These are phyloP conservation scores for Lamprotornis superbus DNA, from an alignment of 2,113 vertebrate species.

Conservation along the genomic window DNA sequence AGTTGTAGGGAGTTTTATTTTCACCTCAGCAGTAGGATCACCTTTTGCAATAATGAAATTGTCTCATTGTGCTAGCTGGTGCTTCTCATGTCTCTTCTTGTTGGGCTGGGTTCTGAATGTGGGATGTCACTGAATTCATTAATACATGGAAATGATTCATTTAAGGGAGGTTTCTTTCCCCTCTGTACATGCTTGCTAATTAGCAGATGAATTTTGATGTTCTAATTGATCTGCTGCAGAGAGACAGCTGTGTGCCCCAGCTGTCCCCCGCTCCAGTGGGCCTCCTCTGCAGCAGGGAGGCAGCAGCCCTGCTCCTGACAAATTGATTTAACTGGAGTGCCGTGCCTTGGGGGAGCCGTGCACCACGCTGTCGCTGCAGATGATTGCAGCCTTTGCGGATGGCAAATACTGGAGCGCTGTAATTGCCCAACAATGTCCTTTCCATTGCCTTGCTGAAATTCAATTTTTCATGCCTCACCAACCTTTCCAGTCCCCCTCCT, in stretches of 20 bases:
- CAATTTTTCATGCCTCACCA: slow-evolving; percentile 25
- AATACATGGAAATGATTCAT: slow-evolving; percentile 44
- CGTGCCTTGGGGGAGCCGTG: slow-evolving; percentile 45
- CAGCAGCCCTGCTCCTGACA: slow-evolving; percentile 35
- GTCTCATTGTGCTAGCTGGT: fast-evolving
- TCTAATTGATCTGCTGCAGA: slow-evolving; percentile 66
- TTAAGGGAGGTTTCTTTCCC: slow-evolving; percentile 30
- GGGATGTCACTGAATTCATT: slow-evolving; percentile 2
- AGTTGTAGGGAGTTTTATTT: background rate
- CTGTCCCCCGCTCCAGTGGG: slow-evolving; percentile 53
- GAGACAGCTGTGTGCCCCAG: slow-evolving; percentile 70
- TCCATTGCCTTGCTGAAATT: slow-evolving; percentile 23
- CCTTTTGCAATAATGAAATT: background rate
- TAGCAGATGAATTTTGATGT: slow-evolving; percentile 70
- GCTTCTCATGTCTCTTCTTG: background rate
- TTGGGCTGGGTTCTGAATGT: background rate
- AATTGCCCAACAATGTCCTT: slow-evolving; percentile 49
- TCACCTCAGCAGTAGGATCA: background rate
- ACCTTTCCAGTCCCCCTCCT: background rate
- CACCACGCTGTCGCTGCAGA: slow-evolving; percentile 29
- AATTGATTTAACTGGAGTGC: slow-evolving; percentile 68
- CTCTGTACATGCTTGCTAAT: slow-evolving; percentile 58
- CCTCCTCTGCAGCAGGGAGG: background rate
- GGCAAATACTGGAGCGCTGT: background rate
- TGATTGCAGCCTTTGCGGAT: slow-evolving; percentile 36